Base-by-base conservation (phyloP, 2,113 vertebrate genomes). In the Meleagris gallopavo region DNA sequence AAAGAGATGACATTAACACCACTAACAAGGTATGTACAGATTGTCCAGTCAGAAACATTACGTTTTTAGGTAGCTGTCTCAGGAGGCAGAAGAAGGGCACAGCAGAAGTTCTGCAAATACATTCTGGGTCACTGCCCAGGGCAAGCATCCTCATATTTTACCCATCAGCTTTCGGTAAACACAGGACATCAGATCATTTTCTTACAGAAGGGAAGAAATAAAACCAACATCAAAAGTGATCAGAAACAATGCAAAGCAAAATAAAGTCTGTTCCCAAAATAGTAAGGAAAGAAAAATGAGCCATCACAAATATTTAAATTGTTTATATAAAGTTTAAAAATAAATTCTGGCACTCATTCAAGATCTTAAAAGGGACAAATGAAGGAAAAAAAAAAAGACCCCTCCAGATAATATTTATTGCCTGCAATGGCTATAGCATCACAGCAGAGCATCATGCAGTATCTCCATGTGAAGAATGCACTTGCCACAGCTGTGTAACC, bases 261-360 rank as follows among this genome's bases (percentile, higher is more conserved):
- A 71, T 43, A 62, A 78, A 89, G 54, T 57, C 17, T 78, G 58
- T 76, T 94, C 62, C 50, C 27, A 43, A 91, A 95, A 94, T 74
- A 96, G 70, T 34, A 91, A 69, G 65, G 62, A 84, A 90, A 93
- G 65, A 78, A 92, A 83, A 89, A 76, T 66, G 60, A 95, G 50
- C 65, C 58, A 93, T 93, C 43, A 74, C 83, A 94, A 95, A 89
- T 82, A 97, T 69, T 95, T 77, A 91, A 90, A 45, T 62, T 14
- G 8, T 25, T 93, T 92, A 89, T 64, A 70, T 32, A 69, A 91
- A 88, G 83, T 70, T 86, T 93, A 95, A 95, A 97, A 97, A 97
- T 95, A 91, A 89, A 79, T 69, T 36, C 40, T 85, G 62, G 54
- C 66, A 50, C 87, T 86, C 62, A 13, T 79, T 66, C 72, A 75